Conservation (phyloP, 2,888 invertebrate genomes). For the Dexiosoma caninum region DNA sequence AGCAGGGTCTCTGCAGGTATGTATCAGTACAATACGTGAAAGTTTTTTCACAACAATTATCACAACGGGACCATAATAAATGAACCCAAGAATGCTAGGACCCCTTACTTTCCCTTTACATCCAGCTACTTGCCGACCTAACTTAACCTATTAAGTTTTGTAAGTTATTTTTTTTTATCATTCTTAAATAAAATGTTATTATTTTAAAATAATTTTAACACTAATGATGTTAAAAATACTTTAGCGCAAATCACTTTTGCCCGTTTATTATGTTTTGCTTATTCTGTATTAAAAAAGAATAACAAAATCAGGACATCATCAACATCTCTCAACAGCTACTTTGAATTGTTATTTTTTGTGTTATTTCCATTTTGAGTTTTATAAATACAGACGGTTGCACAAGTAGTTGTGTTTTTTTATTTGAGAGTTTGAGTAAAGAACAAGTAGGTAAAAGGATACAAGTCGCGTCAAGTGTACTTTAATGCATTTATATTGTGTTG, state of each 20-base stretch:
- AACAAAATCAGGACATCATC: constrained; percentile 61
- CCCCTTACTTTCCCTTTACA: no score
- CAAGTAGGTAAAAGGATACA: constrained; percentile 63
- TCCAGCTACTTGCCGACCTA: no score
- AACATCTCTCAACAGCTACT: constrained; percentile 58
- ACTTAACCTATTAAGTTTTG: no score
- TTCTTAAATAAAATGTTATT: background rate
- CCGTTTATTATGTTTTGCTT: constrained; percentile 11
- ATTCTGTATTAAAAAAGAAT: constrained; percentile 2
- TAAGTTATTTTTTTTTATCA: no score
- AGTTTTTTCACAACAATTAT: no score
- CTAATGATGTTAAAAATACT: constrained; percentile 52
- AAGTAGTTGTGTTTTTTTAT: background rate
- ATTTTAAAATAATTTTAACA: constrained; percentile 30
- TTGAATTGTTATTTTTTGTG: constrained; percentile 32
- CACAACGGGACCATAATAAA: no score
- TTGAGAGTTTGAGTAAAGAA: constrained; percentile 48
- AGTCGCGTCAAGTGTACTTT: constrained; percentile 63
- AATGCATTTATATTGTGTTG: constrained; percentile 62
- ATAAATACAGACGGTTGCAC: constrained; percentile 35
- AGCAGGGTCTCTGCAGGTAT: no score
- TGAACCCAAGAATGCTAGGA: no score
- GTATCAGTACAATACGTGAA: no score
- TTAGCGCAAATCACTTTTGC: constrained; percentile 23
- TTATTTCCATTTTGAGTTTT: constrained; percentile 16